phyloP scores from a whole-genome alignment of 2,113 vertebrate species.

The Hystrix cristata region DNA sequence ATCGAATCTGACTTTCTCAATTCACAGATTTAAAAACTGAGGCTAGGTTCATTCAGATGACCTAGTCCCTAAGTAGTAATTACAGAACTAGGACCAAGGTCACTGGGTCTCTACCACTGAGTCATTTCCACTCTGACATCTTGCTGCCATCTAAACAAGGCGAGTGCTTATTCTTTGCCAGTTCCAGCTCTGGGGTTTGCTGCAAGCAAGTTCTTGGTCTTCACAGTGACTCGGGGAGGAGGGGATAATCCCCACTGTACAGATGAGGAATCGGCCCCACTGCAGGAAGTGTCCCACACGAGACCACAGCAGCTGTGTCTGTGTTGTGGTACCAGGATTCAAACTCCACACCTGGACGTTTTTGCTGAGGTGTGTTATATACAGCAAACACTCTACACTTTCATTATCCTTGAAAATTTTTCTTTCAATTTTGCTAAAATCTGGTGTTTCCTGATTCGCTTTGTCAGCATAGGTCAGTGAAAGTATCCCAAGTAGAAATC shows the following conservation, averaged over 20 bases:
- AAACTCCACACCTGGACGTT: neutral
- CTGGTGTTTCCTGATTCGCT: neutral
- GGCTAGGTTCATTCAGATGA: neutral
- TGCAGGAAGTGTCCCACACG: neutral
- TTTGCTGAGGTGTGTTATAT: neutral
- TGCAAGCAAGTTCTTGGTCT: neutral
- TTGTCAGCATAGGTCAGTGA: slow-evolving; percentile 26
- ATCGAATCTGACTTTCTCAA: neutral
- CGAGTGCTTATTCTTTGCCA: neutral
- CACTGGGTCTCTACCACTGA: neutral
- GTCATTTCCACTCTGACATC: neutral
- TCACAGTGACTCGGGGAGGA: neutral
- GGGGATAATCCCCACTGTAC: neutral
- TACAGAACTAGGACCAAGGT: neutral
- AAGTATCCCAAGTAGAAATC: slow-evolving; percentile 21
- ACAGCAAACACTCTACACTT: neutral
- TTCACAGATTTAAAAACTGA: slow-evolving; percentile 47
- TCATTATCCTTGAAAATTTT: neutral
- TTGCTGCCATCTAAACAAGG: neutral
- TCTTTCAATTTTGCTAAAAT: slow-evolving; percentile 19
- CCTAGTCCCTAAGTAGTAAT: neutral
- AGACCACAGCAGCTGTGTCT: neutral
- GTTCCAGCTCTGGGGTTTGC: neutral
- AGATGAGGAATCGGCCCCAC: neutral
- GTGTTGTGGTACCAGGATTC: neutral